Evolutionary conservation across 2,113 vertebrate species (phyloP), one percentile per base, ranked within the genome.

Genomic region (Anarhynchus alexandrinus): DNA sequence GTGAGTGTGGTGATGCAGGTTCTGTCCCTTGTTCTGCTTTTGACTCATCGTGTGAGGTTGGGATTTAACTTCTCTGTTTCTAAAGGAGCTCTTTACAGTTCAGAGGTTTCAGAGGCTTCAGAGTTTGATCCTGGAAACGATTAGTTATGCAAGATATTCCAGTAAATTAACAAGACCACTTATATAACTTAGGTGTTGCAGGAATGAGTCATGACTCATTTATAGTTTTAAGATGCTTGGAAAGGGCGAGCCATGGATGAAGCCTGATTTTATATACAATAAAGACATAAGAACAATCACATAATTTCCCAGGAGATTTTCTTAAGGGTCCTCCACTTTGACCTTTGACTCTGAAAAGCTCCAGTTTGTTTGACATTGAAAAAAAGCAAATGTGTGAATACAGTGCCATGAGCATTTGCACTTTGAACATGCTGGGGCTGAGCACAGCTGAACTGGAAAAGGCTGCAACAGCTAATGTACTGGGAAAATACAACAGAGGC

Each of bases 401-500:
- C 84, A 85, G 66, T 84, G 94, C 95, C 89, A 93, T 36, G 74
- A 94, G 91, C 92, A 67, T 93, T 93, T 96, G 96, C 96, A 90
- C 97, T 98, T 82, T 96, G 97, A 97, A 76, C 95, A 96, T 70
- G 86, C 95, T 83, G 93, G 94, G 94, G 89, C 89, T 47, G 95
- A 95, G 61, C 55, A 49, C 85, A 70, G 76, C 80, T 96, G 96
- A 98, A 82, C 94, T 97, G 92, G 94, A 97, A 96, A 95, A 71
- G 51, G 43, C 79, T 79, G 76, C 49, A 96, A 58, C 82, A 88
- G 93, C 94, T 92, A 70, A 92, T 97, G 90, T 93, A 83, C 29
- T 45, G 80, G 96, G 92, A 52, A 94, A 96, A 93, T 49, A 82
- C 38, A 93, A 57, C 89, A 65, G 92, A 97, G 65, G 86, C 97